Base-by-base conservation (phyloP, 2,113 vertebrate genomes). In the Crotalus viridis region DNA sequence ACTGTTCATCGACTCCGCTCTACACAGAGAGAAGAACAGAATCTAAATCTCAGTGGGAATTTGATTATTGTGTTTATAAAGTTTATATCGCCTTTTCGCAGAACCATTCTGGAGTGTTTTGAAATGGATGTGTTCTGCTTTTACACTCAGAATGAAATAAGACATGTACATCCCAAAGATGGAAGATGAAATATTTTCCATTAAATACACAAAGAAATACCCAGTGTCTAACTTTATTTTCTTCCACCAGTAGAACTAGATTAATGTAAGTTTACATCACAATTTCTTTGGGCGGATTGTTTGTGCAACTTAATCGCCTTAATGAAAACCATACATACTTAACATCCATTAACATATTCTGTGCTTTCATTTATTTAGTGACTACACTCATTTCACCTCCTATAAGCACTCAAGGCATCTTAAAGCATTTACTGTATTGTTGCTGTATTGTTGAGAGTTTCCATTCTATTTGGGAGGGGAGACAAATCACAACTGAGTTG, bases 31-130 rank as follows among this genome's bases (percentile, higher is more conserved):
- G 28, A 92, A 94, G 43, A 93, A 91, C 9, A 90, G 85, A 95
- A 94, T 88, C 43, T 17, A 55, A 46, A 89, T 26, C 33, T 94
- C 89, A 93, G 28, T 87, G 51, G 95, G 93, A 87, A 85, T 15
- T 21, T 93, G 10, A 91, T 94, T 94, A 85, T 93, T 95, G 69
- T 89, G 4, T 91, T 91, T 86, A 74, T 88, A 55, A 69, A 93
- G 90, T 59, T 94, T 74, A 46, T 1, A 86, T 0, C 0, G 3
- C 89, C 90, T 91, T 94, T 64, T 1, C 85, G 48, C 19, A 87
- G 33, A 93, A 74, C 52, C 3, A 89, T 56, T 1, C 90, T 85
- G 33, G 13, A 48, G 57, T 0, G 57, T 91, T 92, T 93, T 93
- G 92, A 94, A 96, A 94, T 93, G 0, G 59, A 13, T 91, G 85